A percentile compares a stretch with the other conserved stretches of the same genome.
Conservation (phyloP, 1,140 invertebrate species). For the Drosophila busckii region DNA sequence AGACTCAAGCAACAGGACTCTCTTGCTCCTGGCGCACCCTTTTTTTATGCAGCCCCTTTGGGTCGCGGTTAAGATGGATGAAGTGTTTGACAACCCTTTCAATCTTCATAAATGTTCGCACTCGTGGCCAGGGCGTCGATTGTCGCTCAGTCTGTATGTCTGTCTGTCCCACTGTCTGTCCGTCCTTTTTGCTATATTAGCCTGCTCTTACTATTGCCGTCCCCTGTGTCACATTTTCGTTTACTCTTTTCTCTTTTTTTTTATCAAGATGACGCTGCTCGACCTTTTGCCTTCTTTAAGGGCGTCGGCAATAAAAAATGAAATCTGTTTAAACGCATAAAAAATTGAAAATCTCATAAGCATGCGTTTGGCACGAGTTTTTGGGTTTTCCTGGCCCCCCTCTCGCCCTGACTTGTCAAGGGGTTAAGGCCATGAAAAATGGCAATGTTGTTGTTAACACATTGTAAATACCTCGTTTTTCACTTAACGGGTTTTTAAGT, state of each 20-base stretch:
- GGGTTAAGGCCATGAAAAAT: slow-evolving; percentile 65
- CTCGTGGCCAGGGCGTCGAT: slow-evolving; percentile 47
- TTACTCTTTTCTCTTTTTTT: slow-evolving; percentile 52
- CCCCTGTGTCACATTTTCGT: slow-evolving; percentile 73
- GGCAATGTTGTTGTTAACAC: slow-evolving; percentile 75
- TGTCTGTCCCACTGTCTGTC: slow-evolving; percentile 9
- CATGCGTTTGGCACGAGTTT: slow-evolving; percentile 65
- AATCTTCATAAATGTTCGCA: slow-evolving; percentile 78
- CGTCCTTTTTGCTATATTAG: slow-evolving; percentile 57
- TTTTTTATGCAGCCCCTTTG: slow-evolving; percentile 9
- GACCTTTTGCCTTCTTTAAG: slow-evolving; percentile 52
- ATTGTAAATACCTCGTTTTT: slow-evolving; percentile 78
- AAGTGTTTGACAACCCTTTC: slow-evolving; percentile 78
- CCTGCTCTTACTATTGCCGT: slow-evolving; percentile 26
- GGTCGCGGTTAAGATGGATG: slow-evolving; percentile 61
- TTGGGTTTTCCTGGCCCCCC: neutral
- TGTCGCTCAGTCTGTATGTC: slow-evolving; percentile 21
- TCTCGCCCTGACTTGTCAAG: slow-evolving; percentile 13
- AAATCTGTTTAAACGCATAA: slow-evolving; percentile 78
- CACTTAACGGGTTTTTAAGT: slow-evolving; percentile 77
- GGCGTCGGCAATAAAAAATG: slow-evolving; percentile 59
- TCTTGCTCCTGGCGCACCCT: too few relatives aligned
- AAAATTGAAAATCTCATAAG: slow-evolving; percentile 78
- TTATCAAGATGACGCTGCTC: slow-evolving; percentile 63
- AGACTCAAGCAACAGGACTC: too few relatives aligned